A percentile compares a stretch with the other conserved stretches of the same genome.
Evolutionary conservation across 1,140 invertebrate species (phyloP).

Genomic region (Aphelenchoides avenae): DNA sequence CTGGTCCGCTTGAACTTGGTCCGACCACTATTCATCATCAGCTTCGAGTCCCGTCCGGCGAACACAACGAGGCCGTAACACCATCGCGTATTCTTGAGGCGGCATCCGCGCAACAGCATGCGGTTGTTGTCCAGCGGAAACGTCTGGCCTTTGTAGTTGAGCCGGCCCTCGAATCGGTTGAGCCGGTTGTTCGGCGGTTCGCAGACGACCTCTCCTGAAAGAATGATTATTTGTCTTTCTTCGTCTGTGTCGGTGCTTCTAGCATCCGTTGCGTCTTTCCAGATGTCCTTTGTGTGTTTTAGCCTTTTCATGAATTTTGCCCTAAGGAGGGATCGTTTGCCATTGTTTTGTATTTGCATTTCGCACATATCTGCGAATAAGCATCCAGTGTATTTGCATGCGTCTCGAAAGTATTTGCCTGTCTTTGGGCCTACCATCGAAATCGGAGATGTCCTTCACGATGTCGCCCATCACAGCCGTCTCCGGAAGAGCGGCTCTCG

Average conservation of each 20-base stretch:
- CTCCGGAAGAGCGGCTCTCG: slow-evolving; percentile 83
- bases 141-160: slow-evolving; percentile 65
- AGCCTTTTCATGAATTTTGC: too few species aligned
- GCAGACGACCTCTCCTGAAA: slow-evolving; percentile 82
- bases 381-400: too few species aligned
- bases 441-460: slow-evolving; percentile 68
- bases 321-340: too few species aligned
- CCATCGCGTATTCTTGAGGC: slow-evolving; percentile 89
- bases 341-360: too few species aligned
- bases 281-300: too few species aligned
- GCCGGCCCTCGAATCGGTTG: slow-evolving; percentile 80
- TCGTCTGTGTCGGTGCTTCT: too few species aligned
- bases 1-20: slow-evolving; percentile 97
- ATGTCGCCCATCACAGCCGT: slow-evolving; percentile 88
- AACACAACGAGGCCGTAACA: slow-evolving; percentile 95
- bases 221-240: too few species aligned
- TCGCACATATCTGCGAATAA: too few species aligned
- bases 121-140: slow-evolving; percentile 88
- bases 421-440: slow-evolving; percentile 68
- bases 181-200: slow-evolving; percentile 96
- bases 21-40: slow-evolving; percentile 99
- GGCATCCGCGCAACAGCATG: slow-evolving; percentile 83
- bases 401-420: too few species aligned
- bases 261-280: too few species aligned
- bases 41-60: slow-evolving; percentile 94